Conservation (phyloP, 1,140 invertebrate species). For the Leptopilina clavipes region DNA sequence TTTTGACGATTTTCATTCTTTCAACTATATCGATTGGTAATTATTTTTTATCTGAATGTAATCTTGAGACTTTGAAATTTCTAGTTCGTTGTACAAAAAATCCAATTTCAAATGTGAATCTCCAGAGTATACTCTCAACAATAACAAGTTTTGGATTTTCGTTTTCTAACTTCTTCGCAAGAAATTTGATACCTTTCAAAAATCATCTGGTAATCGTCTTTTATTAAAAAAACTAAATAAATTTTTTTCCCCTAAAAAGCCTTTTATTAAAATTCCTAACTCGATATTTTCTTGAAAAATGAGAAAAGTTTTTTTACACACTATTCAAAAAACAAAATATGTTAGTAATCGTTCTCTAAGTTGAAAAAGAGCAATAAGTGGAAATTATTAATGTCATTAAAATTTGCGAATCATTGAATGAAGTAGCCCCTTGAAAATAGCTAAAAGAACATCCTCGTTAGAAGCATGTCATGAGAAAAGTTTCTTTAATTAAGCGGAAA, state of each 20-base stretch:
- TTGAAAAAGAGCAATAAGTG: neutral
- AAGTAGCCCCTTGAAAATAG: neutral
- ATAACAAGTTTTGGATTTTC: neutral
- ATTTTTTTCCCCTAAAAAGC: neutral
- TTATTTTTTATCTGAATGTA: neutral
- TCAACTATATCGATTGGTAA: neutral
- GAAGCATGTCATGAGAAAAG: neutral
- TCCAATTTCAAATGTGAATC: neutral
- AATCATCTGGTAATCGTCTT: too few species aligned
- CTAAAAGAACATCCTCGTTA: neutral
- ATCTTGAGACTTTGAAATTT: neutral
- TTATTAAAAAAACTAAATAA: too few species aligned
- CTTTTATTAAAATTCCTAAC: neutral
- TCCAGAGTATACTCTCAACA: neutral
- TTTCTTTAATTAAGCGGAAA: conserved; percentile 8
- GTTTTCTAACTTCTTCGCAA: too few species aligned
- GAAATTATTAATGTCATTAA: neutral
- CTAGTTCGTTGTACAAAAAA: neutral
- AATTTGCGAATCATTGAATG: neutral
- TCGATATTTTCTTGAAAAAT: neutral
- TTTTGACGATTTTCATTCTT: too few species aligned
- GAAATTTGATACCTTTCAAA: too few species aligned
- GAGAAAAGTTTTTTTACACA: neutral
- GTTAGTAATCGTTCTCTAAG: too few species aligned
- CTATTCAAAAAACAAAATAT: neutral